Base-by-base conservation (phyloP, 1,140 invertebrate genomes). In the Aricia agestis region DNA sequence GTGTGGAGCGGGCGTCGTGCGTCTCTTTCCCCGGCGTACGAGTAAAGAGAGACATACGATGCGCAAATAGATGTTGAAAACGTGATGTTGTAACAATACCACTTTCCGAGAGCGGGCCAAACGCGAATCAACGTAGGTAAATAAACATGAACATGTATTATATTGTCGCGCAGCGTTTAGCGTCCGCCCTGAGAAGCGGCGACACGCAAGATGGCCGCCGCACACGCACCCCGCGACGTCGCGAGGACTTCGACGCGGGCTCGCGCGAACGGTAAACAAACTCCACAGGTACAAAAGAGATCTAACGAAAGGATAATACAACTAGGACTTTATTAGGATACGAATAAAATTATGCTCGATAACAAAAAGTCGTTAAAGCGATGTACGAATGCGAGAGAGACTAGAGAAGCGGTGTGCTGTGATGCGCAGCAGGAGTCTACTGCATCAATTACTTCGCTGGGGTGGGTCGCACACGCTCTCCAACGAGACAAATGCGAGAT, bases 261-360 rank as follows among this genome's bases (percentile, higher is more conserved):
- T 84, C 86, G 84, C 80, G 82, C 82, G 84, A 89, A 90, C 80
- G 83, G 86, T 84, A 82, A 86, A 84, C 84, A 86, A 88, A 89
- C 83, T 89, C 85, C 78, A 87, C 87, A 91, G 89, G 89, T 91
- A 91, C 89, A 88, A 90, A 86, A 90, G 89, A 90, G 89, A 91
- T 91, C 89, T 90, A 90, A 89, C 87, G 84, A 89, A 90, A 88
- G 81, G 87, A 89, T 91, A 90, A 90, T 91, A 91, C 86, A 91
- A 89, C 89, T 91, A 91, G 81, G 59, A 63, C 78, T 82, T 87
- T 84, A 86, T 85, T 82, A 90, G 87, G 89, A 91, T 90, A 88
- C 88, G 82, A 85, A 83, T 76, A 82, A 78, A 84, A 91, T 91
- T 91, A 90, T 91, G 89, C 87, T 85, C 86, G 82, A 85, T 84